These are phyloP conservation scores for Ibidorhyncha struthersii DNA, from an alignment of 2,113 vertebrate genomes.

Conservation along the genomic window DNA sequence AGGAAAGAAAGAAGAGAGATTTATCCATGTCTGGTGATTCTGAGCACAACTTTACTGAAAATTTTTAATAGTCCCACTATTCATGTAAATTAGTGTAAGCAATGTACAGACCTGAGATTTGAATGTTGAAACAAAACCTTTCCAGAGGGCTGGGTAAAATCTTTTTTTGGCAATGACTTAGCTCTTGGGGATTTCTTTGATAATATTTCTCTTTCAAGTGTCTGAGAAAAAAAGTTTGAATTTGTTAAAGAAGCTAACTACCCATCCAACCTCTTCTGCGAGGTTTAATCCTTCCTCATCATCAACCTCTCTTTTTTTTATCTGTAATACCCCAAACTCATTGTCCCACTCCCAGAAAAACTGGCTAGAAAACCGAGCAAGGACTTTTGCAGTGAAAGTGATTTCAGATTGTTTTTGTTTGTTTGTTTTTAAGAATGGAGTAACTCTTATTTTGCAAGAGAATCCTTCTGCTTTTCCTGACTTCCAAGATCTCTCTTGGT, in stretches of 20 bases:
- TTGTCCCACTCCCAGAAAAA: background rate
- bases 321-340: background rate
- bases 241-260: background rate
- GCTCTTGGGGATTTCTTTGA: background rate
- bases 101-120: background rate
- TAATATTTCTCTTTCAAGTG: background rate
- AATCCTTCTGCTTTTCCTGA: background rate
- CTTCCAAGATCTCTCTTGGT: background rate
- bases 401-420: background rate
- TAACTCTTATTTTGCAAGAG: background rate
- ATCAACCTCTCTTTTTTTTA: background rate
- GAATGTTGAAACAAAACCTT: background rate
- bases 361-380: background rate
- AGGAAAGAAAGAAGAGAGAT: background rate
- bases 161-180: background rate
- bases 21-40: background rate
- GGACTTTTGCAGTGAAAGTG: background rate
- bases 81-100: background rate
- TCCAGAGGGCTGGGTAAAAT: background rate
- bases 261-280: background rate
- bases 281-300: background rate
- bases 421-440: background rate
- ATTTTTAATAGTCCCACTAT: background rate
- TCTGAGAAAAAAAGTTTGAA: background rate
- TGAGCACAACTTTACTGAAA: background rate